Evolutionary conservation across 2,113 vertebrate genomes (phyloP).

Genomic region (Lophotis ruficrista): DNA sequence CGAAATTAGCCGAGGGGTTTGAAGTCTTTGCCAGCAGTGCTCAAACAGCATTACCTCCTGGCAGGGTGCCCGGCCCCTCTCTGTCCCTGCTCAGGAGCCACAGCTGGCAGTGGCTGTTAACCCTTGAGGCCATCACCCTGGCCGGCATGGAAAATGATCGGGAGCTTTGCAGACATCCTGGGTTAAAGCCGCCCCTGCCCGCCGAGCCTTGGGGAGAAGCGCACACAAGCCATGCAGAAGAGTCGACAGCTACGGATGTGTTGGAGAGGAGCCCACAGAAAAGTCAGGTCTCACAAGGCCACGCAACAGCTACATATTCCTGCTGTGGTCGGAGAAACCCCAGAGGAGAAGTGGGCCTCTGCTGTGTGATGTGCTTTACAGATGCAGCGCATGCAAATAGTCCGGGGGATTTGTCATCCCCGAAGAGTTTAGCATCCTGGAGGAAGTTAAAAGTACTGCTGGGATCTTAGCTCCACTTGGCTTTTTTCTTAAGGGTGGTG

Average conservation of each 20-base stretch:
- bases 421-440: neutral
- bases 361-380: neutral
- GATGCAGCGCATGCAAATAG: neutral
- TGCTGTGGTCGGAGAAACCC: neutral
- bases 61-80: neutral
- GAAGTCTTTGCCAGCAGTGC: constrained; percentile 42
- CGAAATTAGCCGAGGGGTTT: constrained; percentile 24
- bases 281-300: neutral
- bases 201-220: fast-evolving
- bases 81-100: neutral
- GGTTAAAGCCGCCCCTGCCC: neutral
- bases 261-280: neutral
- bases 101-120: constrained; percentile 9
- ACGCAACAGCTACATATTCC: neutral
- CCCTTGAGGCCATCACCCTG: neutral
- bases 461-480: neutral
- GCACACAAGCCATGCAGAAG: neutral
- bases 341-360: neutral
- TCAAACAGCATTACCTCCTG: constrained; percentile 20
- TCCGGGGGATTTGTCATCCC: neutral
- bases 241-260: neutral
- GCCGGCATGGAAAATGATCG: neutral
- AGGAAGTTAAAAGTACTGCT: neutral
- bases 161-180: neutral
- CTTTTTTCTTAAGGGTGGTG: neutral